Conservation (phyloP, 2,113 vertebrate species). For the Heterotis niloticus region DNA sequence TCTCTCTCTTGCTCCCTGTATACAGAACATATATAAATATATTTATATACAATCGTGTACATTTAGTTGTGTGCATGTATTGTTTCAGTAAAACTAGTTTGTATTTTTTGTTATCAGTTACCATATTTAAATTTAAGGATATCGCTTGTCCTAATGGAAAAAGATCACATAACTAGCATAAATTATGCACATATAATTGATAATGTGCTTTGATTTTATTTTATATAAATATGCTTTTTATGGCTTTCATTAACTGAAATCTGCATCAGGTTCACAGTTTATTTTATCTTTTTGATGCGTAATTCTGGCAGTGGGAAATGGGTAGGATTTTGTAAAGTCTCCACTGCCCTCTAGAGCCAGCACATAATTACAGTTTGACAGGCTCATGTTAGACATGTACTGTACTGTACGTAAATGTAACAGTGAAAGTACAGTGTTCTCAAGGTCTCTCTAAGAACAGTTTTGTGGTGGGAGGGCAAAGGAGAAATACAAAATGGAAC, state of each 20-base stretch:
- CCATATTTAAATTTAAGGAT: not conserved
- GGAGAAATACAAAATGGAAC: no score
- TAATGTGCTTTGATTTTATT: not conserved
- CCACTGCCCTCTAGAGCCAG: not conserved
- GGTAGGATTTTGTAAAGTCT: not conserved
- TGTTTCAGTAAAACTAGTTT: not conserved
- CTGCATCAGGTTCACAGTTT: not conserved
- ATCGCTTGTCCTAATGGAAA: not conserved
- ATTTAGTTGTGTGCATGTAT: no score
- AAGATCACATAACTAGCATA: not conserved
- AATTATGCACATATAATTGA: not conserved
- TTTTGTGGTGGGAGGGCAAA: no score
- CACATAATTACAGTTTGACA: not conserved
- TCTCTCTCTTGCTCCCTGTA: no score
- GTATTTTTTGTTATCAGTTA: not conserved
- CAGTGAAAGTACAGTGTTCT: not conserved
- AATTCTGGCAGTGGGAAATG: conserved; percentile 2
- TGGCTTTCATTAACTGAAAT: not conserved
- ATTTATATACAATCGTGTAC: not conserved
- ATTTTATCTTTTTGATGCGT: not conserved
- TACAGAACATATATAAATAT: no score
- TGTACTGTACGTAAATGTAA: no score
- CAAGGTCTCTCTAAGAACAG: no score
- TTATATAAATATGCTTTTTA: conserved; percentile 5
- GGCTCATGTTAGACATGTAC: not conserved